Conservation (phyloP, 1,140 invertebrate species). For the Halesus radiatus region DNA sequence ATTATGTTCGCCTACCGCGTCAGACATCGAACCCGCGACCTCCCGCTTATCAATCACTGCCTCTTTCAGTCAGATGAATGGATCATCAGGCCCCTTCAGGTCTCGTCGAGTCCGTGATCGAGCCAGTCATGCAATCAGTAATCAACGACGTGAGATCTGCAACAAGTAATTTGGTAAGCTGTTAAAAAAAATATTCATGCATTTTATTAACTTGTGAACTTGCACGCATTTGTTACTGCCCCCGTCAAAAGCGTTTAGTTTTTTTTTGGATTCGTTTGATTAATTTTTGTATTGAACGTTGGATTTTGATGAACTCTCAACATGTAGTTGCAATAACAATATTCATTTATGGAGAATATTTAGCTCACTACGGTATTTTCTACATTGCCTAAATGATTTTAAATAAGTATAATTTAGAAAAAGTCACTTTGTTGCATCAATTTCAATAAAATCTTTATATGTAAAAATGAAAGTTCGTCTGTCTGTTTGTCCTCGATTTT, state of each 20-base stretch:
- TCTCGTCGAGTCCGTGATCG: conserved; percentile 5
- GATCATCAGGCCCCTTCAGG: conserved; percentile 46
- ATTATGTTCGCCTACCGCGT: background rate
- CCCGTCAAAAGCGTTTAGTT: background rate
- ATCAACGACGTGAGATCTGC: background rate
- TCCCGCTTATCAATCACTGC: conserved; percentile 45
- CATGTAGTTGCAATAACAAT: too few relatives aligned
- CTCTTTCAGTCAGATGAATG: conserved; percentile 44
- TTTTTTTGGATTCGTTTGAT: conserved; percentile 4
- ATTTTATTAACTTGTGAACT: conserved; percentile 35
- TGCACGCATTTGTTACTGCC: conserved; percentile 16
- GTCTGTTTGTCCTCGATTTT: too few relatives aligned
- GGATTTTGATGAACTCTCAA: conserved; percentile 1
- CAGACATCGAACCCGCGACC: conserved; percentile 33
- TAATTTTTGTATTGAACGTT: background rate
- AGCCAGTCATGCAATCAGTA: conserved; percentile 14
- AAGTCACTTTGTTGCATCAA: too few relatives aligned
- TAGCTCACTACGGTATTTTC: too few relatives aligned
- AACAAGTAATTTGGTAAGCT: conserved; percentile 26
- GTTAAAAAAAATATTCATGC: background rate
- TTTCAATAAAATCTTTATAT: too few relatives aligned
- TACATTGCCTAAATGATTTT: too few relatives aligned
- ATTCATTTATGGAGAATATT: too few relatives aligned
- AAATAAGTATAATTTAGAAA: too few relatives aligned
- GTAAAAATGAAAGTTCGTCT: too few relatives aligned